A percentile compares a stretch with the other conserved stretches of the same genome.
Conservation (phyloP, 2,888 invertebrate species). For the Cerastis rubricosa region DNA sequence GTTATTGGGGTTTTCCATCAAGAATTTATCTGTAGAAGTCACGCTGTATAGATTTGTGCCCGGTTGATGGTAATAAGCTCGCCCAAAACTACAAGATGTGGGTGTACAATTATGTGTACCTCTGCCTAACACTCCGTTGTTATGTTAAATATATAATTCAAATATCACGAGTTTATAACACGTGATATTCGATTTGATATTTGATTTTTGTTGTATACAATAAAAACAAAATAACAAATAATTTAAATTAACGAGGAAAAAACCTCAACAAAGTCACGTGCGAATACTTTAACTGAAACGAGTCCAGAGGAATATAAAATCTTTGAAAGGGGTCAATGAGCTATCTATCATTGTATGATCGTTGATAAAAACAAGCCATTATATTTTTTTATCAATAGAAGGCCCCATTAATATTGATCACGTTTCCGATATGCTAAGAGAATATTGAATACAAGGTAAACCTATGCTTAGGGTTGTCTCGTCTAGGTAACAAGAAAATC, state of each 20-base stretch:
- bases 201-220: too few relatives aligned
- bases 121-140: too few relatives aligned
- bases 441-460: slow-evolving; percentile 58
- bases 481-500: not conserved
- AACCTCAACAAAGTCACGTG: slow-evolving; percentile 16
- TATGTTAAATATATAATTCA: not conserved
- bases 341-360: slow-evolving; percentile 38
- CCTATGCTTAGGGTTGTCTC: slow-evolving; percentile 33
- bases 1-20: too few relatives aligned
- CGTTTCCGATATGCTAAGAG: slow-evolving; percentile 42
- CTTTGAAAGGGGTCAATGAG: slow-evolving; percentile 41
- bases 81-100: not conserved
- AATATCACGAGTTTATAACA: not conserved
- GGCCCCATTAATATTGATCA: slow-evolving; percentile 37
- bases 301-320: slow-evolving; percentile 3
- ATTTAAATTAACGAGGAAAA: slow-evolving; percentile 9
- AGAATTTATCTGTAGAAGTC: not conserved
- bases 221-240: not conserved
- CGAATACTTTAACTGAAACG: not conserved
- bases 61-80: not conserved
- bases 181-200: too few relatives aligned
- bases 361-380: slow-evolving; percentile 46
- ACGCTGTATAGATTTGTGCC: not conserved
- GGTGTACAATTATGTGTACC: too few relatives aligned
- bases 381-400: slow-evolving; percentile 25